Percentiles rank a stretch among this genome's conserved stretches.
phyloP scores from a whole-genome alignment of 2,113 vertebrate species.

The Tylochromis polylepis region DNA sequence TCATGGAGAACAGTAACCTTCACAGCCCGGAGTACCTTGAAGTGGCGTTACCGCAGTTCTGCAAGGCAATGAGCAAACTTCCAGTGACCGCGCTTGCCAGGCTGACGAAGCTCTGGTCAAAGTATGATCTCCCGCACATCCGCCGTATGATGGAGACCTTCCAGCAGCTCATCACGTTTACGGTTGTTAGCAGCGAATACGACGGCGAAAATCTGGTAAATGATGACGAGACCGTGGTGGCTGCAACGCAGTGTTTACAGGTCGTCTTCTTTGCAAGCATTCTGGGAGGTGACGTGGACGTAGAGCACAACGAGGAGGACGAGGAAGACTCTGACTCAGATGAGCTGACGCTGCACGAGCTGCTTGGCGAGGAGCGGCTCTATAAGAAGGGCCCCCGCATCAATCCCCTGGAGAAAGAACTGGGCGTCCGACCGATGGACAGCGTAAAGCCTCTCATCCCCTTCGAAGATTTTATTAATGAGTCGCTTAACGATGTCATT shows the following conservation, averaged over 20 bases:
- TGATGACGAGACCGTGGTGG: slow-evolving; percentile 93
- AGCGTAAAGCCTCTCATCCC: slow-evolving; percentile 88
- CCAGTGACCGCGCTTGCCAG: slow-evolving; percentile 87
- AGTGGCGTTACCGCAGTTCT: slow-evolving; percentile 91
- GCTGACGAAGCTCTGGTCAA: slow-evolving; percentile 88
- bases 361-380: slow-evolving; percentile 91
- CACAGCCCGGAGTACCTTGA: slow-evolving; percentile 98
- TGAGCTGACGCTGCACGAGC: slow-evolving; percentile 90
- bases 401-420: slow-evolving; percentile 90
- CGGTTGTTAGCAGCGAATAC: slow-evolving; percentile 95
- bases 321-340: slow-evolving; percentile 88
- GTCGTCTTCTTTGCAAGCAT: slow-evolving; percentile 96
- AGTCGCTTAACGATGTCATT: slow-evolving; percentile 94
- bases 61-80: slow-evolving; percentile 97
- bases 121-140: slow-evolving; percentile 82
- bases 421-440: slow-evolving; percentile 88
- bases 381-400: slow-evolving; percentile 91
- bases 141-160: slow-evolving; percentile 96
- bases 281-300: slow-evolving; percentile 87
- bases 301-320: slow-evolving; percentile 90
- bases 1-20: slow-evolving; percentile 97
- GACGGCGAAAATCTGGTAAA: slow-evolving; percentile 89
- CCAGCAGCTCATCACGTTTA: slow-evolving; percentile 98
- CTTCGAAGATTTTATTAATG: slow-evolving; percentile 95
- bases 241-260: slow-evolving; percentile 95